phyloP scores from a whole-genome alignment of 2,113 vertebrate genomes.

The Halcyon malimbica region DNA sequence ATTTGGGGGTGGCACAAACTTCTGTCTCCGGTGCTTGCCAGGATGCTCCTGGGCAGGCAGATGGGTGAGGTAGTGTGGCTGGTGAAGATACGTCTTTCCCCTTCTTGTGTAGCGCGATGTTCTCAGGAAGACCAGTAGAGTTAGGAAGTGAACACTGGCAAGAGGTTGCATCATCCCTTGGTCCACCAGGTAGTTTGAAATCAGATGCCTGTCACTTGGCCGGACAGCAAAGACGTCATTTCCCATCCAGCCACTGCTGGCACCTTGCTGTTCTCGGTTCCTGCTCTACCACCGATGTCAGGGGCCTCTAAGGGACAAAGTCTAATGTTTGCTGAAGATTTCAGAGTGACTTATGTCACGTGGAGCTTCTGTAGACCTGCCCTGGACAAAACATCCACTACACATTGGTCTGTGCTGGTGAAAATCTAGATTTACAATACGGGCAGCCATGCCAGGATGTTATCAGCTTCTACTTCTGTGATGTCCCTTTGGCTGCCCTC shows the following conservation, averaged over 20 bases:
- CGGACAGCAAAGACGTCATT: neutral
- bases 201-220: neutral
- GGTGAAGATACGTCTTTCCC: neutral
- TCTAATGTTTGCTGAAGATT: neutral
- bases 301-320: neutral
- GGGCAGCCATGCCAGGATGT: neutral
- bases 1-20: accelerated
- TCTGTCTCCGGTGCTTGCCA: neutral
- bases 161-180: accelerated
- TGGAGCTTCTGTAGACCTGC: neutral
- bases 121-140: neutral
- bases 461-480: neutral
- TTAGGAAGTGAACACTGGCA: neutral
- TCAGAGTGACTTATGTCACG: neutral
- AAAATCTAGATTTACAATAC: neutral
- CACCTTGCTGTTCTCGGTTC: neutral
- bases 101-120: neutral
- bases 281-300: accelerated
- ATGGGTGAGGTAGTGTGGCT: neutral
- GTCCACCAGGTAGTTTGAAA: neutral
- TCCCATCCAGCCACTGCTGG: neutral
- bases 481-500: neutral
- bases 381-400: neutral
- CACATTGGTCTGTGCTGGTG: neutral
- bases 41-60: neutral